These are phyloP conservation scores for Drosophila borealis DNA, from an alignment of 2,888 invertebrate genomes.

Conservation along the genomic window DNA sequence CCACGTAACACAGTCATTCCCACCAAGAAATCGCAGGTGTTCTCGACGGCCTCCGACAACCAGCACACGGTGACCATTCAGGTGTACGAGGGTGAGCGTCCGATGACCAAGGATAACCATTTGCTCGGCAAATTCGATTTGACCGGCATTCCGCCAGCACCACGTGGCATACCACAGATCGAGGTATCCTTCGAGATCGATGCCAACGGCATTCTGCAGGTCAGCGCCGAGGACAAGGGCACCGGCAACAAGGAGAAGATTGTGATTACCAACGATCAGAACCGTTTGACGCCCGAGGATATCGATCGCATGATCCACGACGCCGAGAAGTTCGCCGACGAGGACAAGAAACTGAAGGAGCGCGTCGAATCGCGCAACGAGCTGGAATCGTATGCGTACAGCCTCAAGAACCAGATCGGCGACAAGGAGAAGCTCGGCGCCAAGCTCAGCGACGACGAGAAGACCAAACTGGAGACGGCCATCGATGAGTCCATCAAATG, in stretches of 20 bases:
- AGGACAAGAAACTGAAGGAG: slow-evolving; percentile 98
- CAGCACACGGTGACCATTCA: slow-evolving; percentile 99
- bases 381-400: slow-evolving; percentile 98
- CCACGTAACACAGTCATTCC: slow-evolving; percentile 99
- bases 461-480: slow-evolving; percentile 97
- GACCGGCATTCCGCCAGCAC: slow-evolving; percentile 98
- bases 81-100: slow-evolving; percentile 99
- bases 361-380: slow-evolving; percentile 98
- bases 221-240: slow-evolving; percentile 99
- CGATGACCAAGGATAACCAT: slow-evolving; percentile 99
- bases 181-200: slow-evolving; percentile 98
- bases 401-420: slow-evolving; percentile 97
- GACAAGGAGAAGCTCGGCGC: slow-evolving; percentile 99
- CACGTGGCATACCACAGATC: slow-evolving; percentile 96
- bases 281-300: slow-evolving; percentile 98
- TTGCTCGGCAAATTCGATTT: slow-evolving; percentile 99
- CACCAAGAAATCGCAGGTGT: slow-evolving; percentile 99
- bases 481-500: slow-evolving; percentile 99
- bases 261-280: slow-evolving; percentile 99
- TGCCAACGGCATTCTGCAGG: slow-evolving; percentile 97
- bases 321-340: slow-evolving; percentile 99
- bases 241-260: slow-evolving; percentile 99
- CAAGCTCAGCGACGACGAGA: slow-evolving; percentile 95
- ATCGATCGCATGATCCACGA: slow-evolving; percentile 99
- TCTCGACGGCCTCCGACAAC: slow-evolving; percentile 99